These are phyloP conservation scores for Lytechinus pictus DNA, from an alignment of 35 echinoderm and acorn worm species.

Conservation along the genomic window DNA sequence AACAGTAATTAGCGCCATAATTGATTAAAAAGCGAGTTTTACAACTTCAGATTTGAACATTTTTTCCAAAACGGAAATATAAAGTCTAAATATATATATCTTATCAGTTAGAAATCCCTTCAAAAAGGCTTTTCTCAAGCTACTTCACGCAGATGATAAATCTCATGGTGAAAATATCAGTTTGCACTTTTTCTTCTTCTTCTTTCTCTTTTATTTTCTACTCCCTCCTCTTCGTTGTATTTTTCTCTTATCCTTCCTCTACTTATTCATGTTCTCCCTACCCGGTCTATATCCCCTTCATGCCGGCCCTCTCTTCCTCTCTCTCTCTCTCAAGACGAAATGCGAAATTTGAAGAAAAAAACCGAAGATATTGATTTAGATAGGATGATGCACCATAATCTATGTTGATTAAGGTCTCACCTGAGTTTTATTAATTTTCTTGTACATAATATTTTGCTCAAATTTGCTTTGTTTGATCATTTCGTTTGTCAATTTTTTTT, in stretches of 20 bases:
- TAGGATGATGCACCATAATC: background rate
- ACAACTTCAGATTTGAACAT: too few relatives aligned
- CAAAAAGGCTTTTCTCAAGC: too few relatives aligned
- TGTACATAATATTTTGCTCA: background rate
- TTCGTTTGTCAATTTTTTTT: background rate
- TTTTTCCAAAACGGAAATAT: too few relatives aligned
- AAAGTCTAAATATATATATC: too few relatives aligned
- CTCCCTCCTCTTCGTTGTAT: background rate
- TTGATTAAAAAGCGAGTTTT: too few relatives aligned
- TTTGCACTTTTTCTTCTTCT: too few relatives aligned
- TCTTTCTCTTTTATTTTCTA: background rate
- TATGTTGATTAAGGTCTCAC: background rate
- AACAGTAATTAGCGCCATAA: too few relatives aligned
- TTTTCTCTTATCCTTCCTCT: background rate
- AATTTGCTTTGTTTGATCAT: background rate
- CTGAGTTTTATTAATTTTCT: background rate
- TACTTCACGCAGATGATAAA: too few relatives aligned
- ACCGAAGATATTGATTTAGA: background rate
- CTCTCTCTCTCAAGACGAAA: background rate
- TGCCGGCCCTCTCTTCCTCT: too few relatives aligned
- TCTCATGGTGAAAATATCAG: too few relatives aligned
- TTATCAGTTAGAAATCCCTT: too few relatives aligned
- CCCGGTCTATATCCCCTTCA: too few relatives aligned
- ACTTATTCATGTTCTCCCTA: background rate
- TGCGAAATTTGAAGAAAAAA: background rate